Percentiles rank a stretch among this genome's conserved stretches.
Conservation (phyloP, 2,888 invertebrate genomes). For the Oscheius onirici region DNA sequence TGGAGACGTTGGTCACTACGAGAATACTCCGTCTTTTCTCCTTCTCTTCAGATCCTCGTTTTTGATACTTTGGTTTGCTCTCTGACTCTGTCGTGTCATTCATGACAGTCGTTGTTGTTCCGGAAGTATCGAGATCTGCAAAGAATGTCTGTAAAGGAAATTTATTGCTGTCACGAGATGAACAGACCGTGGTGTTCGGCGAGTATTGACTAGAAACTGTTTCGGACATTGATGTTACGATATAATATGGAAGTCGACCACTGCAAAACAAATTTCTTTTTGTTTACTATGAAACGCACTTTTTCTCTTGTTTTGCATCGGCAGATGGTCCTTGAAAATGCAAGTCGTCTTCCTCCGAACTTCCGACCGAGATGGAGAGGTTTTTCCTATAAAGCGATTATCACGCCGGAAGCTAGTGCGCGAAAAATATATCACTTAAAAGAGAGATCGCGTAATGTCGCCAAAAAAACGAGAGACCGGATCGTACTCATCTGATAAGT, state of each 20-base stretch:
- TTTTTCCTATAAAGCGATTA: slow-evolving; percentile 19
- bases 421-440: neutral
- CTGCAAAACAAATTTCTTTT: neutral
- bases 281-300: neutral
- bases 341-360: slow-evolving; percentile 27
- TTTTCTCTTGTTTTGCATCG: neutral
- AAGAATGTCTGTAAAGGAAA: slow-evolving; percentile 11
- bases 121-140: slow-evolving; percentile 15
- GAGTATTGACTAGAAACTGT: neutral
- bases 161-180: neutral
- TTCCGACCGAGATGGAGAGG: slow-evolving; percentile 26
- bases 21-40: slow-evolving; percentile 17
- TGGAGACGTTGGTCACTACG: slow-evolving; percentile 16
- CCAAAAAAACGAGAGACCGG: slow-evolving; percentile 14
- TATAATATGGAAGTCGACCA: slow-evolving; percentile 11
- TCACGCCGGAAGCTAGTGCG: neutral
- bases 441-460: neutral
- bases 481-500: slow-evolving; percentile 24
- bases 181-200: slow-evolving; percentile 21
- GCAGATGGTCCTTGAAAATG: slow-evolving; percentile 6
- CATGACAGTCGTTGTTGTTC: slow-evolving; percentile 11
- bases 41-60: slow-evolving; percentile 1
- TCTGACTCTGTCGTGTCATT: neutral
- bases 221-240: slow-evolving; percentile 30
- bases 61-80: neutral